Conservation (phyloP, 2,113 vertebrate genomes). For the Hypanus sabinus region DNA sequence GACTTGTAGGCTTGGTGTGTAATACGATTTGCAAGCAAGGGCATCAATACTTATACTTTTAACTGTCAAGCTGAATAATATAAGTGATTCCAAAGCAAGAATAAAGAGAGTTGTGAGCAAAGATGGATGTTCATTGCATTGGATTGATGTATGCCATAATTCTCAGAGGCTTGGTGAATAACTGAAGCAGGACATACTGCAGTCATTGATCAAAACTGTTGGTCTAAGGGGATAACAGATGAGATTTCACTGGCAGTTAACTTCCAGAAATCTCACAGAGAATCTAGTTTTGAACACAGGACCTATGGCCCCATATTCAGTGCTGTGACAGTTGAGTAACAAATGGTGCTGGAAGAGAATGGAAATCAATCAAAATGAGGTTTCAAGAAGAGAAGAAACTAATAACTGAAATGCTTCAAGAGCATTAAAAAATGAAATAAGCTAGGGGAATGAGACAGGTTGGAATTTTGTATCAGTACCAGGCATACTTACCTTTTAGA, state of each 20-base stretch:
- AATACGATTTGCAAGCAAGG: not conserved
- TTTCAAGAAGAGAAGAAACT: not conserved
- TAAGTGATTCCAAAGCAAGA: not conserved
- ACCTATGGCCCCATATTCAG: not conserved
- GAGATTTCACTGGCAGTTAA: not conserved
- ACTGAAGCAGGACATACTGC: not conserved
- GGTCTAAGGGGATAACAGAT: not conserved
- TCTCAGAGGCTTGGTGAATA: not conserved
- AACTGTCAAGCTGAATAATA: constrained; percentile 23
- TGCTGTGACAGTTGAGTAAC: not conserved
- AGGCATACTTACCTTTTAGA: not conserved
- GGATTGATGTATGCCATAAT: constrained; percentile 21
- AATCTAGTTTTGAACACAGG: not conserved
- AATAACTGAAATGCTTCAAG: not conserved
- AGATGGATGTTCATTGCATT: not conserved
- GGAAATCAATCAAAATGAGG: not conserved
- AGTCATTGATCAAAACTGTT: not conserved
- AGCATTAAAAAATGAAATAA: not conserved
- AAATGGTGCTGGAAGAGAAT: not conserved
- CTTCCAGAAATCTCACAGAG: not conserved
- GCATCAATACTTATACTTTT: not conserved
- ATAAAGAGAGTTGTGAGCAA: constrained; percentile 17
- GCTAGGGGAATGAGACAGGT: not conserved
- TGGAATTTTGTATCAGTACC: not conserved
- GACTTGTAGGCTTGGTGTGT: not conserved